These are phyloP conservation scores for Acromyrmex charruanus DNA, from an alignment of 1,140 invertebrate genomes.

Conservation along the genomic window DNA sequence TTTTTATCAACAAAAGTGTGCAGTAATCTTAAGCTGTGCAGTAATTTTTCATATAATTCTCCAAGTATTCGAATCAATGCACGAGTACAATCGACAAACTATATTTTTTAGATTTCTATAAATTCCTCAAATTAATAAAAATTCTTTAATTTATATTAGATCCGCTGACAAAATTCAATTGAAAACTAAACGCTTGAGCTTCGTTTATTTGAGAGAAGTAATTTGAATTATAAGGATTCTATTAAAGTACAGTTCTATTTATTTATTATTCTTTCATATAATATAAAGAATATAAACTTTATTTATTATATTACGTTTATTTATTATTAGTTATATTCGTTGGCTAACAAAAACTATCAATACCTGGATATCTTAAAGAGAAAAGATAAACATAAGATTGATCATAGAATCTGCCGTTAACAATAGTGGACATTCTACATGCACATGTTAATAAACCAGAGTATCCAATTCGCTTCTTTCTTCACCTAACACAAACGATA, in stretches of 20 bases:
- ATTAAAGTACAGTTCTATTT: neutral
- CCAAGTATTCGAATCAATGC: neutral
- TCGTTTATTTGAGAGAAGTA: neutral
- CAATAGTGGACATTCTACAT: no score
- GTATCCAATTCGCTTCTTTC: neutral
- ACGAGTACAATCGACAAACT: neutral
- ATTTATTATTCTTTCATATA: neutral
- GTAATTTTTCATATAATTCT: neutral
- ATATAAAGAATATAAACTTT: neutral
- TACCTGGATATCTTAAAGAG: neutral
- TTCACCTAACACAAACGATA: neutral
- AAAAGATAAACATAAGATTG: neutral
- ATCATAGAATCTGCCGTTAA: neutral
- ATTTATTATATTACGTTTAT: neutral
- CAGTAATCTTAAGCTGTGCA: neutral
- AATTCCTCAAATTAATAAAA: neutral
- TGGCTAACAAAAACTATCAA: neutral
- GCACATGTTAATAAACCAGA: neutral
- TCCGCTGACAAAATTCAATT: neutral
- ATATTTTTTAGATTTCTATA: neutral
- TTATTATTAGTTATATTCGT: neutral
- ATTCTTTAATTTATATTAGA: neutral
- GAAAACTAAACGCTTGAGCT: neutral
- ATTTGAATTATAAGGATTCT: neutral
- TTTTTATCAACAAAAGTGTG: neutral